Conservation (phyloP, 2,888 invertebrate species). For the Hypsopygia costalis region DNA sequence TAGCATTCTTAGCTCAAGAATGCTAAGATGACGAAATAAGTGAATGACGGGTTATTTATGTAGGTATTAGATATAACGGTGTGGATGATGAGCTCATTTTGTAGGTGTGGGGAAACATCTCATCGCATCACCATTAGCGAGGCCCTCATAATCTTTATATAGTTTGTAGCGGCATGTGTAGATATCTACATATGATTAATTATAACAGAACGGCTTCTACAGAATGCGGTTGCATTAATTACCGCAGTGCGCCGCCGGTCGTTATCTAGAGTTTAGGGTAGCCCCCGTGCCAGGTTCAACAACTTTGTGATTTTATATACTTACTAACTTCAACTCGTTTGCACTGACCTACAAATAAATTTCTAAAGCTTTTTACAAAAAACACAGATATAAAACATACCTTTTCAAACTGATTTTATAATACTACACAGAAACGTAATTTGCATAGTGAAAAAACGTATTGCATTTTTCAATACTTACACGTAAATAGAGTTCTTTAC, state of each 20-base stretch:
- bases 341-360: conserved; percentile 5
- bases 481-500: too few species aligned
- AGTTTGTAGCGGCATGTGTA: conserved; percentile 9
- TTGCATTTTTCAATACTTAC: too few species aligned
- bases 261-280: conserved; percentile 22
- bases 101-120: not conserved
- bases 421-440: too few species aligned
- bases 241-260: conserved; percentile 49
- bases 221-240: conserved; percentile 40
- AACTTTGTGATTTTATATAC: conserved; percentile 5
- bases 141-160: not conserved
- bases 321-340: conserved; percentile 1
- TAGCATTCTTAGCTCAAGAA: too few species aligned
- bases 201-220: conserved; percentile 16
- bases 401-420: too few species aligned
- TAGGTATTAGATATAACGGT: too few species aligned
- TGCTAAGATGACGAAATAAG: too few species aligned
- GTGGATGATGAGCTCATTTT: not conserved
- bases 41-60: too few species aligned
- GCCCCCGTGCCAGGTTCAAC: conserved; percentile 8
- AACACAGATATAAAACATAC: not conserved
- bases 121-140: not conserved
- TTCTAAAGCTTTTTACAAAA: not conserved
- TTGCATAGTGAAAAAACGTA: too few species aligned
- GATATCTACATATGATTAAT: conserved; percentile 14